phyloP scores from a whole-genome alignment of 2,797 vertebrate genomes.

The Poecilia picta region DNA sequence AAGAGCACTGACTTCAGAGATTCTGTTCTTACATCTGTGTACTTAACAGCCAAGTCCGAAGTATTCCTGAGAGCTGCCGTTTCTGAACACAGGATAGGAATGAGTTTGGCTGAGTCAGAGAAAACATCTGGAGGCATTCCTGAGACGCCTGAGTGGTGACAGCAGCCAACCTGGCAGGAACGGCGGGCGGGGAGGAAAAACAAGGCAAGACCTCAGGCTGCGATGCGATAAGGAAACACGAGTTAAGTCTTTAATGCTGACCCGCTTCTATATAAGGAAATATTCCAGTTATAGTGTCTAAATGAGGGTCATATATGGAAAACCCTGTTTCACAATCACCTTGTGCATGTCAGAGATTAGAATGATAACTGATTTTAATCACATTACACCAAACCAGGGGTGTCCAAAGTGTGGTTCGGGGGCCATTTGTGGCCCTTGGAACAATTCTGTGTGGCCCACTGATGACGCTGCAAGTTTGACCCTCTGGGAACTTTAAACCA shows the following conservation, averaged over 20 bases:
- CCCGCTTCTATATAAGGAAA: background rate
- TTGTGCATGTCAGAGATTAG: background rate
- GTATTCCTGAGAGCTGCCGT: conserved; percentile 19
- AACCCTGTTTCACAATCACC: background rate
- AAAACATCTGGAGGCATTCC: conserved; percentile 79
- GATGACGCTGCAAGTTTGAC: no score
- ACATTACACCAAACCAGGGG: background rate
- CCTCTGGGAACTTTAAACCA: no score
- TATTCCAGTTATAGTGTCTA: background rate
- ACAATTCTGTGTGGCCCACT: no score
- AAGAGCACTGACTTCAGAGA: background rate
- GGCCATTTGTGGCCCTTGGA: no score
- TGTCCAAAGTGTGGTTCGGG: no score
- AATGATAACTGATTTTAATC: background rate
- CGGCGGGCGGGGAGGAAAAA: conserved; percentile 25
- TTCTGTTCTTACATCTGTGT: conserved; percentile 15
- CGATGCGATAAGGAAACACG: background rate
- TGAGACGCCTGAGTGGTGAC: conserved; percentile 69
- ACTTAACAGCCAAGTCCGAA: conserved; percentile 29
- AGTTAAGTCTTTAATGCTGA: background rate
- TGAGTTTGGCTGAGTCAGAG: conserved; percentile 51
- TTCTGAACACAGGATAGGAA: conserved; percentile 41
- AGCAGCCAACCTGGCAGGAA: conserved; percentile 60
- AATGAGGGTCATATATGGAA: background rate
- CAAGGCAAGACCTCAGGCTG: background rate